A percentile compares a stretch with the other conserved stretches of the same genome.
These are phyloP conservation scores for Ahaetulla prasina DNA, from an alignment of 2,113 vertebrate genomes.

Conservation along the genomic window DNA sequence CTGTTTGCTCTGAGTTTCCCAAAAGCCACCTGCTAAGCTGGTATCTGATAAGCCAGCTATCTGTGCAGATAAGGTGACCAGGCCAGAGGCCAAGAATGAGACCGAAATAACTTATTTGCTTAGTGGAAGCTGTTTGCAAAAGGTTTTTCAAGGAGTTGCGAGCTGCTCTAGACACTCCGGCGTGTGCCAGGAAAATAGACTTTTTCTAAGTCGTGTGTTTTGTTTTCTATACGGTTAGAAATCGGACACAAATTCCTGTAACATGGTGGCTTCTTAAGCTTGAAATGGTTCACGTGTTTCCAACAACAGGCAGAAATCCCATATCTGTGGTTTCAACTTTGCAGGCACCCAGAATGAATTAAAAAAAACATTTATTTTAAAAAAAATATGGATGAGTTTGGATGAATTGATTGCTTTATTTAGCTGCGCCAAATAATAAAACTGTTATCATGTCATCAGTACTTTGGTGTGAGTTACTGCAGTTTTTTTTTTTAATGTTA, in stretches of 20 bases:
- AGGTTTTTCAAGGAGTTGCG: neutral
- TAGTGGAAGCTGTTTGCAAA: neutral
- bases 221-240: neutral
- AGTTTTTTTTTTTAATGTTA: neutral
- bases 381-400: neutral
- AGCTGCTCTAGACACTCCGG: neutral
- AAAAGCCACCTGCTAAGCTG: neutral
- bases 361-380: too few species aligned
- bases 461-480: neutral
- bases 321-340: neutral
- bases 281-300: neutral
- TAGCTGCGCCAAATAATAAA: neutral
- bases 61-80: constrained; percentile 9
- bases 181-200: neutral
- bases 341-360: neutral
- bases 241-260: neutral
- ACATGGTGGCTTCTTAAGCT: neutral
- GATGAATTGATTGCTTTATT: neutral
- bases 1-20: constrained; percentile 38
- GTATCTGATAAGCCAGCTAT: constrained; percentile 14
- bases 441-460: neutral
- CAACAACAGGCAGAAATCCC: neutral
- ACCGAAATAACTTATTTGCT: neutral
- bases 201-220: too few species aligned
- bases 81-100: fast-evolving